A percentile compares a stretch with the other conserved stretches of the same genome.
Conservation (phyloP, 1,140 invertebrate genomes). For the Drosophila oshimai region DNA sequence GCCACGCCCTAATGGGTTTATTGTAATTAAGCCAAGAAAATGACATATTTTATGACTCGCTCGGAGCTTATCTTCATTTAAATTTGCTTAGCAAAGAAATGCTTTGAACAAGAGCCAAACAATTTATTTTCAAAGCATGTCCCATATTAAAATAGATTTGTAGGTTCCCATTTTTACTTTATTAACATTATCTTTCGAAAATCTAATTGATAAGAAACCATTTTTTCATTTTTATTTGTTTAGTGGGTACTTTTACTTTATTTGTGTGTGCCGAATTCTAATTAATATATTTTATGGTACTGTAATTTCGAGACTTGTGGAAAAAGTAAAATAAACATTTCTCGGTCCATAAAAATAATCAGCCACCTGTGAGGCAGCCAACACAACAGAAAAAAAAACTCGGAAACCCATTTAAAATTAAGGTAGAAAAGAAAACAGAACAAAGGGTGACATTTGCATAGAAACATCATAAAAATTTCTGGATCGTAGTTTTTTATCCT, state of each 20-base stretch:
- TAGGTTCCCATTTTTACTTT: too few species aligned
- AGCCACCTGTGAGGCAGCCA: conserved; percentile 48
- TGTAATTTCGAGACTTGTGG: conserved; percentile 5
- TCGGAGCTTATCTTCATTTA: conserved; percentile 38
- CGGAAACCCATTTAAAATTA: neutral
- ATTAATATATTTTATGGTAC: conserved; percentile 46
- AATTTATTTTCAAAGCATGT: too few species aligned
- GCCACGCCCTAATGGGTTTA: conserved; percentile 57
- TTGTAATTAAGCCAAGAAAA: conserved; percentile 61
- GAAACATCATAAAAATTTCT: conserved; percentile 68
- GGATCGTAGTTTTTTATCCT: neutral
- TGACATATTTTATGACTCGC: conserved; percentile 75
- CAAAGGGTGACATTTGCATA: conserved; percentile 57
- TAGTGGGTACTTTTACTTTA: neutral
- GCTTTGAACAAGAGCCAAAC: neutral
- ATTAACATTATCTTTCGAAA: too few species aligned
- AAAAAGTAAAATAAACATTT: conserved; percentile 46
- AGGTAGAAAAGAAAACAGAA: conserved; percentile 3
- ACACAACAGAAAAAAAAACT: conserved; percentile 8
- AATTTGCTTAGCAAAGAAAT: conserved; percentile 9
- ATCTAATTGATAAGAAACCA: too few species aligned
- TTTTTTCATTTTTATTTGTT: neutral
- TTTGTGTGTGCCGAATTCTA: conserved; percentile 42
- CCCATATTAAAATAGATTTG: too few species aligned
- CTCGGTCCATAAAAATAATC: conserved; percentile 63